Evolutionary conservation across 35 echinoderm and acorn worm genomes (phyloP), one percentile per base, ranked within the genome.

Genomic region (Ptychodera flava): DNA sequence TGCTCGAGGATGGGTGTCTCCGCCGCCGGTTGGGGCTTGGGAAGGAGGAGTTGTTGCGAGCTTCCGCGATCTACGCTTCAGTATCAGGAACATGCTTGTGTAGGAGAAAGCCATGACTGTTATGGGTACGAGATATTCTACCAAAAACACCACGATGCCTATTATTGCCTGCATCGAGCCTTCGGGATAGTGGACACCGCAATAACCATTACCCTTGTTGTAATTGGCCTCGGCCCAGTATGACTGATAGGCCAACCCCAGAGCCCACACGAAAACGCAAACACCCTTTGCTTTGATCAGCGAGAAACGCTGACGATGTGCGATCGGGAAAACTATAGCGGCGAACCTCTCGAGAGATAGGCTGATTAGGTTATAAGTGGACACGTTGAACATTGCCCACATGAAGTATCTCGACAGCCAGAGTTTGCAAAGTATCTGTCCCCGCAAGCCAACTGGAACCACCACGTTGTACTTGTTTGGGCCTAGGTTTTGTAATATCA

Each of bases 291-390:
- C 85, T 1, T 77, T 36, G 27, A 81, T 79, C 38, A 75, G 36
- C 0, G 35, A 91, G n/a, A 91, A 45, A 15, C 37, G 35, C 32
- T 38, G 78, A 79, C 87, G 80, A 78, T 95, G 89, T 36, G 83
- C 27, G 22, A 92, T 76, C 32, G 93, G 93, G 32, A 85, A 87
- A 1, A 95, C 52, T 22, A 95, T 82, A 34, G 93, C 93, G 32
- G 86, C 82, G 81, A 89, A 95, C 12, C 93, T 86, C 32, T 95
- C 93, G 1, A 95, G 81, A 31, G 87, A 92, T 16, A 95, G 29
- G 28, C 80, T 64, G 0, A 95, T 86, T 37, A 95, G 38, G 37
- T 95, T 95, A 12, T 88, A 85, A 0, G 87, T 95, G 1, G 93
- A 95, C 16, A 87, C 83, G 31, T 81, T 77, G 31, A 95, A 77